Evolutionary conservation across 2,113 vertebrate species (phyloP), one percentile per base, ranked within the genome.

Genomic region (Mungos mungo): DNA sequence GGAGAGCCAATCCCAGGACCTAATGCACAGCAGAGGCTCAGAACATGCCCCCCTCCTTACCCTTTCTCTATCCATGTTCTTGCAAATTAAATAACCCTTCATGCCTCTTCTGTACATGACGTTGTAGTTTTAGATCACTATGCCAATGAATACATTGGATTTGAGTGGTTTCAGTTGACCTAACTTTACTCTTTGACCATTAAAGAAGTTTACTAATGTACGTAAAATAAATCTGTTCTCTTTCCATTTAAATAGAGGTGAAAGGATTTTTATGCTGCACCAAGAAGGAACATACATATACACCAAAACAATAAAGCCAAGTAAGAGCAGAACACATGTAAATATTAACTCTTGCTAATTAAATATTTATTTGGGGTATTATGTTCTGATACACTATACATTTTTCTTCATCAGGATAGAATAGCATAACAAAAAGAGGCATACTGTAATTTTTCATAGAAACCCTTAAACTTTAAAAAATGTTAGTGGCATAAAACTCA

Each of bases 381-480:
- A 88, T 69, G 19, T 94, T 97, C 92, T 95, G 50, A 54, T 77
- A n/a, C 3, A n/a, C 76, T 76, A 0, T 68, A 65, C 5, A 63
- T 87, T 82, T 95, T 72, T 19, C 83, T 93, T 41, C 31, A n/a
- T 91, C 33, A 6, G 23, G 31, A 90, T 54, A 81, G 80, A 83
- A 63, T 31, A 96, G 12, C 69, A 45, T 7, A 79, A 65, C 82
- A 60, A 66, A 71, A 92, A 92, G 72, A 88, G n/a, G 21, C 71
- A 88, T 45, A 38, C 23, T 76, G n/a, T 74, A 74, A 27, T 88
- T 94, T 97, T 95, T 66, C 72, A 92, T 16, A 93, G 87, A 80
- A 47, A 66, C 86, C 52, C 69, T 90, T 84, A 65, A 96, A 72
- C 79, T 95, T 95, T 97, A 84, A 93, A 88, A 97, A 95, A 97